phyloP scores from a whole-genome alignment of 2,797 vertebrate genomes.

The Triplophysa bombifrons region DNA sequence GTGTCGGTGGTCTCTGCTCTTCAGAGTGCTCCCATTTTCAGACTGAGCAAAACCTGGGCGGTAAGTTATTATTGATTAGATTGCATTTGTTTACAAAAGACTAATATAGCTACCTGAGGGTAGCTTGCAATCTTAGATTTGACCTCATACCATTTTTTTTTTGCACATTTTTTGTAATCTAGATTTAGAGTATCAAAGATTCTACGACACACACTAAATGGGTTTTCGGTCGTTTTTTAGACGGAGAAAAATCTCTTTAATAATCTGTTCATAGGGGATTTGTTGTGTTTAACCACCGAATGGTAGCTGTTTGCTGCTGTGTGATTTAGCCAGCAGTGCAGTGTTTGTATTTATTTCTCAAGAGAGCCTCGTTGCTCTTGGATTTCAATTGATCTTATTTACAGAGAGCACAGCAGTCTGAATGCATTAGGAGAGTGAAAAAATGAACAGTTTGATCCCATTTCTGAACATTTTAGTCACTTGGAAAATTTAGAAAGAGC shows the following conservation, averaged over 20 bases:
- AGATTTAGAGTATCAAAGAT: background rate
- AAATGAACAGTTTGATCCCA: slow-evolving; percentile 23
- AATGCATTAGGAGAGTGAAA: slow-evolving; percentile 34
- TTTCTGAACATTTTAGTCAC: slow-evolving; percentile 27
- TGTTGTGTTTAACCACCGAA: slow-evolving; percentile 24
- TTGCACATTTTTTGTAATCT: background rate
- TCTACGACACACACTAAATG: background rate
- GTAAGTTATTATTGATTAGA: slow-evolving; percentile 76
- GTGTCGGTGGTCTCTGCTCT: slow-evolving; percentile 95
- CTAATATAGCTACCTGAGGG: background rate
- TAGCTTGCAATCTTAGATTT: background rate
- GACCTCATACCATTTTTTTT: background rate
- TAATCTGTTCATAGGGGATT: background rate
- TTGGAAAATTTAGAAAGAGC: slow-evolving; percentile 38
- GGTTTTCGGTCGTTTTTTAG: background rate
- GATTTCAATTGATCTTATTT: slow-evolving; percentile 35
- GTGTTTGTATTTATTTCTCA: slow-evolving; percentile 43
- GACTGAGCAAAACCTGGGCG: slow-evolving; percentile 95
- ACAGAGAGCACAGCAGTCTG: slow-evolving; percentile 21
- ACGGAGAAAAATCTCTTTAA: background rate
- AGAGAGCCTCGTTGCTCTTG: slow-evolving; percentile 21
- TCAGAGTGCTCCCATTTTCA: slow-evolving; percentile 95
- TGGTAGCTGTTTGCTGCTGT: slow-evolving; percentile 9
- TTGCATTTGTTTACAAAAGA: background rate
- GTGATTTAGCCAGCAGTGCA: slow-evolving; percentile 23